Base-by-base conservation (phyloP, 2,888 invertebrate genomes). In the Oscheius myriophilus region DNA sequence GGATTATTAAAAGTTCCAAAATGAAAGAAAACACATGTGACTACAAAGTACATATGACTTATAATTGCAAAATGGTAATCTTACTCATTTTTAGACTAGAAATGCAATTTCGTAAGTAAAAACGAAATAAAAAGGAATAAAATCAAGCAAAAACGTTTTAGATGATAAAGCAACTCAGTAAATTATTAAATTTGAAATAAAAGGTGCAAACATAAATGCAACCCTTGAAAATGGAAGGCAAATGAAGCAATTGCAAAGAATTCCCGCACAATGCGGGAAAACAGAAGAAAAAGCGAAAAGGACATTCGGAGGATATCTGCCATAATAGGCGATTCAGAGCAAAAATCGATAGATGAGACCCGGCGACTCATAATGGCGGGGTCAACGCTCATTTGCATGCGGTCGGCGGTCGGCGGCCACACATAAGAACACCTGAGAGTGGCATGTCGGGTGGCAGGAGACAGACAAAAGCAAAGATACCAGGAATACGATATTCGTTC, bases 321-420 rank as follows among this genome's bases (percentile, higher is more conserved):
- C 18, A 26, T 25, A n/a, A 25, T 1, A 6, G 52, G 23, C 18
- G 26, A 52, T 52, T 52, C 26, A 14, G 52, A 52, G 33, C 33
- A 33, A 33, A 33, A 52, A 26, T 52, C 52, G 26, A 12, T 52
- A 12, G 52, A 26, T 25, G 12, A n/a, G 21, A 52, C 23, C 26
- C 2, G 26, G 52, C 49, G 61, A 45, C 61, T 61, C 61, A 61
- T 61, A 61, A 61, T 61, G 39, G 61, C 49, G 49, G 61, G 61
- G 61, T 61, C 61, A 61, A 16, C 61, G 61, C 61, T 61, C 61
- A 61, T 61, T 61, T 61, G 61, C 61, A 61, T 61, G 61, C 61
- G 49, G 61, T 49, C 61, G 33, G 33, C 33, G 33, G 33, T 33
- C 61, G n/a, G 33, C 61, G 61, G 26, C 46, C 61, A 41, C 21